Base-by-base conservation (phyloP, 1,140 invertebrate genomes). In the Trachymyrmex cornetzi region DNA sequence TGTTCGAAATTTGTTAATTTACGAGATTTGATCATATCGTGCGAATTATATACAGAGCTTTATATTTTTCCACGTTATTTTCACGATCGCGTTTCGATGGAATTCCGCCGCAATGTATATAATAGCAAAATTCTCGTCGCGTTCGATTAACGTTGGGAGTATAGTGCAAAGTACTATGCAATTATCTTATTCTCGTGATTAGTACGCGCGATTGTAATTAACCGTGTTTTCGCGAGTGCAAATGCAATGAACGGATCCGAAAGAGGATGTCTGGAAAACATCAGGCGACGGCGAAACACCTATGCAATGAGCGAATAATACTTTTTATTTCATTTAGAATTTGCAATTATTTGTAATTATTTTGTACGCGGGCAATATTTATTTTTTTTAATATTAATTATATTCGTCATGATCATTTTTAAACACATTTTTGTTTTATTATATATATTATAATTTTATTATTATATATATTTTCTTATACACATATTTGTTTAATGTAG, bases 161-260 rank as follows among this genome's bases (percentile, higher is more conserved):
- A 57, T 22, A n/a, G 55, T 57, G n/a, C 55, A 57, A 57, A 57
- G 55, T 57, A 6, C 55, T 22, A 11, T 22, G 55, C 55, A 14
- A 57, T 57, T 57, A 57, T 57, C n/a, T 57, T 57, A 57, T 57
- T 57, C n/a, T 57, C n/a, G n/a, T 57, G 55, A 57, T 57, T 57
- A 57, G 55, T 57, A 57, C 55, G 55, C 55, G 9, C 55, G 55
- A 57, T 57, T 3, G 9, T 57, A 57, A 57, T 57, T 57, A 57
- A 57, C 55, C n/a, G 55, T 57, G n/a, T 22, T 57, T 57, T 57
- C 55, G 55, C 55, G 55, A 57, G 55, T 57, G 55, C n/a, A 11
- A 22, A 19, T 57, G 55, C 55, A 57, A 57, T 22, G 55, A 57
- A 57, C 16, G 5, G 16, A 53, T 53, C n/a, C 22, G 7, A 57